Evolutionary conservation across 30 jellyfish, hydroid and myxozoan species (phyloP).

Genomic region (Haliclystus octoradiatus): DNA sequence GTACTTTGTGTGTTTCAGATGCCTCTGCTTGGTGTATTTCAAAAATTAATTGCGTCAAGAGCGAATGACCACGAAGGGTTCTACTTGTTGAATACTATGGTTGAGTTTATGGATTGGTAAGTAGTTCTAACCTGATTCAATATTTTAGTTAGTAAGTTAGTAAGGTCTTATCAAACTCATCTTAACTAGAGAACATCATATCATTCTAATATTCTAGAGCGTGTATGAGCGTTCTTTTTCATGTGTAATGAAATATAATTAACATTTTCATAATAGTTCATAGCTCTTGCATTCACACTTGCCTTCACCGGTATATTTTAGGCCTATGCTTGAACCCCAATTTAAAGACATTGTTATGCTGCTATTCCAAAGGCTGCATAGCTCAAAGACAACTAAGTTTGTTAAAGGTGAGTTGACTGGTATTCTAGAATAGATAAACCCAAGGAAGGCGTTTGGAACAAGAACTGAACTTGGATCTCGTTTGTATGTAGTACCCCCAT

Average conservation of each 20-base stretch:
- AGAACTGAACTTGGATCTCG: no score
- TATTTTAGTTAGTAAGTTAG: background rate
- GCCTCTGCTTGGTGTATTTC: conserved; percentile 95
- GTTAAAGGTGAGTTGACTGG: conserved; percentile 56
- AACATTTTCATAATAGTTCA: background rate
- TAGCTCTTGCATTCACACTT: conserved; percentile 1
- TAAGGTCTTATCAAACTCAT: background rate
- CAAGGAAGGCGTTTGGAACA: no score
- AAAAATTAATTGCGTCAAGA: conserved; percentile 87
- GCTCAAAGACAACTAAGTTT: conserved; percentile 82
- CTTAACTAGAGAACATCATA: background rate
- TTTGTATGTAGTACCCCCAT: no score
- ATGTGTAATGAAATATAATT: background rate
- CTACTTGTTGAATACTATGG: conserved; percentile 60
- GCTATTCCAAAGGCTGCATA: conserved; percentile 74
- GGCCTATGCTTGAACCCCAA: conserved; percentile 53
- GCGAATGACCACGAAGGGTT: conserved; percentile 94
- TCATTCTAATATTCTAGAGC: background rate
- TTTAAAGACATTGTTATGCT: conserved; percentile 42
- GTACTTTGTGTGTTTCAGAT: conserved; percentile 14
- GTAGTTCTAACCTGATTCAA: conserved; percentile 5
- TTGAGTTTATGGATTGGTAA: conserved; percentile 78
- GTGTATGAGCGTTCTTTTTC: background rate
- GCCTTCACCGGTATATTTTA: no score
- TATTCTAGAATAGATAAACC: no score